phyloP scores from a whole-genome alignment of 2,797 vertebrate genomes.

The Vespertilio murinus region DNA sequence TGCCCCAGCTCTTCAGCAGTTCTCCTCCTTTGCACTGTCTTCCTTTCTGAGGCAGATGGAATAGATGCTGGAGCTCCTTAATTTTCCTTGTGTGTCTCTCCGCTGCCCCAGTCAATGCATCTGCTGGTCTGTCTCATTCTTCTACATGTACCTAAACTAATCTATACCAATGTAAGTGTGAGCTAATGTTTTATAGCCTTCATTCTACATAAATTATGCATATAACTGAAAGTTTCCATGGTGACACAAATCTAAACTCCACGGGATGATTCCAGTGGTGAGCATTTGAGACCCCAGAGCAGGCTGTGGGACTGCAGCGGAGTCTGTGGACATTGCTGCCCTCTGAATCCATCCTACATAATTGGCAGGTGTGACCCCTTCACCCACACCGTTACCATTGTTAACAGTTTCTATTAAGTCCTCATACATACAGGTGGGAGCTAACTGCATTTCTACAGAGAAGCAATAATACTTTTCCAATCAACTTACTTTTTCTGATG shows the following conservation, averaged over 20 bases:
- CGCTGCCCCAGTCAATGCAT: not conserved
- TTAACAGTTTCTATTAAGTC: not conserved
- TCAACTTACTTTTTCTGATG: not conserved
- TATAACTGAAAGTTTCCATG: not conserved
- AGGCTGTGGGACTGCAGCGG: not conserved
- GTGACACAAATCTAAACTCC: not conserved
- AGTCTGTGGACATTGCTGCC: not conserved
- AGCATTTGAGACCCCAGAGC: not conserved
- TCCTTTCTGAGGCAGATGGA: not conserved
- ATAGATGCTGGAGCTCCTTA: not conserved
- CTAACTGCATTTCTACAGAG: not conserved
- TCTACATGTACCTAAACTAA: not conserved
- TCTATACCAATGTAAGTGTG: not conserved
- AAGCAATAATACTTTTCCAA: not conserved
- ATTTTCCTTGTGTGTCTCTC: not conserved
- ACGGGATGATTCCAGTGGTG: not conserved
- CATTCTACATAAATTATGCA: not conserved
- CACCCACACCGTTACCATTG: rapidly evolving
- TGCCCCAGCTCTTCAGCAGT: not conserved
- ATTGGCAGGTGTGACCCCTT: not conserved
- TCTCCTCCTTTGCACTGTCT: not conserved
- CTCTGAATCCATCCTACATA: not conserved
- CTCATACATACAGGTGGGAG: not conserved
- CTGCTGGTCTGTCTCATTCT: not conserved
- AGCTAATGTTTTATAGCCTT: not conserved